Evolutionary conservation across 2,113 vertebrate species (phyloP), one percentile per base, ranked within the genome.

Genomic region (Ameiurus melas): DNA sequence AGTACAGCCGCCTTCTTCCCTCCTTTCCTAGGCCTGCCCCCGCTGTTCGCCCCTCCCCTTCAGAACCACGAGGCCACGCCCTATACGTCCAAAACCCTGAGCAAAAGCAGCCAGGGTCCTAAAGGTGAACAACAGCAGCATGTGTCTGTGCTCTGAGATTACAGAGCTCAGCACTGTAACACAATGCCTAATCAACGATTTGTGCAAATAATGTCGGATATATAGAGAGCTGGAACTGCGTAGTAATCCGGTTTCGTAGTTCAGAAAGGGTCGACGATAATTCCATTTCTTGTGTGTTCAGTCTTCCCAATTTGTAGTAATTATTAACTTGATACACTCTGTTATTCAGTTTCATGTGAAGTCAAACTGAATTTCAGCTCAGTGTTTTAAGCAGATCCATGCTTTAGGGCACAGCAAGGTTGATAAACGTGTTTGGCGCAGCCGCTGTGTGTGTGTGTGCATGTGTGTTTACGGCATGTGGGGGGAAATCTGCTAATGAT

Each of bases 11-110:
- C 97, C 92, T 99, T 98, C 93, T 98, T 99, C 92, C 97, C 97
- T n/a, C 97, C 97, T 0, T 96, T 99, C 86, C 94, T 99, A 80
- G 93, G 98, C 91, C 97, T 99, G 91, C 97, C 98, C 89, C 96
- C 97, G 0, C 93, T 99, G 90, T 99, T 98, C 92, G 95, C 96
- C 91, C 94, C 97, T 92, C 96, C 97, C 85, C 93, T 96, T 83
- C 98, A 97, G 94, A 99, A 97, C 94, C 97, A 98, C 64, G 97
- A 96, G 92, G 93, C 96, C 89, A 93, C 94, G 90, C 95, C 97
- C 47, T 96, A 97, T 92, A 97, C 97, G 92, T 95, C 97, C 39
- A 96, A 97, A 93, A 95, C 95, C 91, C 89, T 95, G 25, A 95
- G 95, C 93, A 99, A 98, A 94, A 98, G 93, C 90, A 95, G 92